Evolutionary conservation across 1,140 invertebrate genomes (phyloP).

Genomic region (Zaprionus ornatus): DNA sequence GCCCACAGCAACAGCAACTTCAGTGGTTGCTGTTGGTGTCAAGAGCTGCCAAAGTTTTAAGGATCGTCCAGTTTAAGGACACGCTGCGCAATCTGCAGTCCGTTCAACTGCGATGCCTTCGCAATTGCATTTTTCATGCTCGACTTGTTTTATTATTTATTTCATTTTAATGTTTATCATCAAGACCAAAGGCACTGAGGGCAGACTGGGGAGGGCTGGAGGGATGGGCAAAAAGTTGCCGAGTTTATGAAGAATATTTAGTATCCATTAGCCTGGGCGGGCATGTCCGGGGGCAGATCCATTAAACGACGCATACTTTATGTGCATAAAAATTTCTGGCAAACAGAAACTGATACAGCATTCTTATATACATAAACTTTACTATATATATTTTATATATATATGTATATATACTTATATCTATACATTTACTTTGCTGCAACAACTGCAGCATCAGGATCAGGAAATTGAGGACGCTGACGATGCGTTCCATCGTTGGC

Average conservation of each 20-base stretch:
- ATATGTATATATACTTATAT: constrained; percentile 20
- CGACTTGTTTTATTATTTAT: constrained; percentile 67
- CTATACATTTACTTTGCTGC: constrained; percentile 29
- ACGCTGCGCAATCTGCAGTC: constrained; percentile 28
- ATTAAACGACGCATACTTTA: constrained; percentile 16
- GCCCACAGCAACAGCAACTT: constrained; percentile 8
- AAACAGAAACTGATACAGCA: not conserved
- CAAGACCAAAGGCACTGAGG: no score
- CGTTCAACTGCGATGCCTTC: constrained; percentile 47
- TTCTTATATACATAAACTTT: constrained; percentile 2
- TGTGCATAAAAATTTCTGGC: constrained; percentile 5
- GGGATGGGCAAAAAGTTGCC: not conserved
- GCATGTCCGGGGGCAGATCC: not conserved
- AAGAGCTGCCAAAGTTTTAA: constrained; percentile 28
- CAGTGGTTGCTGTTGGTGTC: constrained; percentile 20
- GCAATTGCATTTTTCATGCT: constrained; percentile 63
- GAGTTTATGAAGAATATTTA: constrained; percentile 31
- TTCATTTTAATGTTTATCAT: constrained; percentile 31
- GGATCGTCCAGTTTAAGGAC: constrained; percentile 15
- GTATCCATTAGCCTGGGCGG: constrained; percentile 26
- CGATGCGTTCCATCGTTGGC: constrained; percentile 81
- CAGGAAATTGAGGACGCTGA: constrained; percentile 64
- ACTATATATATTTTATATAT: constrained; percentile 11
- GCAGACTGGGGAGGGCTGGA: not conserved
- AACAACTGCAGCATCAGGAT: constrained; percentile 53